Evolutionary conservation across 2,888 invertebrate species (phyloP), one percentile per base, ranked within the genome.

Genomic region (Tachina grossa): DNA sequence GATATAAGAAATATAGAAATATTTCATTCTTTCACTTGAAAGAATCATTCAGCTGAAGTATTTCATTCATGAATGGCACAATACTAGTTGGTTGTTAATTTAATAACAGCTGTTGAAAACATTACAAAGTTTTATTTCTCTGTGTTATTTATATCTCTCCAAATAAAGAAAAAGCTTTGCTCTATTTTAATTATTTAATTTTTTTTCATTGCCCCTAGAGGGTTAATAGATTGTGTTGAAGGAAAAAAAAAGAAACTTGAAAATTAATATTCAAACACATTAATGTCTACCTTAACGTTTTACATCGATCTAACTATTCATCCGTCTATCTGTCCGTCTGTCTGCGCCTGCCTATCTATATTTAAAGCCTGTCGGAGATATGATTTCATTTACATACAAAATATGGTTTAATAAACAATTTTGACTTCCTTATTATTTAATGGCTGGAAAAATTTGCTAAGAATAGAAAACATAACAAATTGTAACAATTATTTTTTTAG

Each of bases 401-500:
- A 77, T 77, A 77, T 78, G 53, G 53, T 78, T 83, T 83, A 53
- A 74, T 72, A 77, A 78, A 78, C 66, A 66, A 78, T 83, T 78
- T 78, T 68, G 72, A 83, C 77, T 83, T 83, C 83, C 83, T 83
- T 83, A 83, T 83, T 77, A 77, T 77, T 72, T 77, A 72, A 71
- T 78, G 47, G 63, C 59, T 66, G 65, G n/a, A 53, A 72, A 51
- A 53, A 47, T 2, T 11, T 47, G n/a, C 9, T 57, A 31, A 39
- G 39, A 59, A 14, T 31, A 57, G 57, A 57, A 45, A 51, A 16
- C 45, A 55, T 19, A 51, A 66, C 59, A 83, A 77, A 83, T 59
- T 78, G 66, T 41, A 66, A 68, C 77, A 83, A 78, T 72, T 74
- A 83, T 78, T 66, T 74, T 74, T 47, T 57, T 55, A 49, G 31